A percentile compares a stretch with the other conserved stretches of the same genome.
These are phyloP conservation scores for Sesia apiformis DNA, from an alignment of 2,888 invertebrate species.

Conservation along the genomic window DNA sequence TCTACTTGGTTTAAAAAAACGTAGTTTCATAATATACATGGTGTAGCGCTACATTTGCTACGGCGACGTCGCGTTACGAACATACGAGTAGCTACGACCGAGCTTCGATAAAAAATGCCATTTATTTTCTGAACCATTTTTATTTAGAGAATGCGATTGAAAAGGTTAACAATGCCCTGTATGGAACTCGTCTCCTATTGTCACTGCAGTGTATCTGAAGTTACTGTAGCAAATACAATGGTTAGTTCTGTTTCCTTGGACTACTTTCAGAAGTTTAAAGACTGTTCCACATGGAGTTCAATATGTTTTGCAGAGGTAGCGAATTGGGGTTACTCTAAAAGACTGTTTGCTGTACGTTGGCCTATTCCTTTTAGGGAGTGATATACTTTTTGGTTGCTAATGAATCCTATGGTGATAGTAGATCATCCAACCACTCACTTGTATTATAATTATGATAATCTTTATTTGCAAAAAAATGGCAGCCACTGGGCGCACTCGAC, in stretches of 20 bases:
- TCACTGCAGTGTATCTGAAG: neutral
- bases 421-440: no score
- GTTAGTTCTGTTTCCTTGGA: neutral
- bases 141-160: neutral
- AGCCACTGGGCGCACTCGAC: no score
- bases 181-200: neutral
- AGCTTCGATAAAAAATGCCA: no score
- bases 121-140: neutral
- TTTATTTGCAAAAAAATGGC: no score
- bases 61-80: neutral
- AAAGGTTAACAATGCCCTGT: neutral
- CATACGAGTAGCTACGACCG: neutral
- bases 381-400: no score
- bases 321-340: no score
- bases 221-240: neutral
- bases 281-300: neutral
- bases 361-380: no score
- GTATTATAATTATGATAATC: no score
- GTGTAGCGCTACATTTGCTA: neutral
- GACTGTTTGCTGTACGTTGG: no score
- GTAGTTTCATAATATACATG: neutral
- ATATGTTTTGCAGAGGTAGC: no score
- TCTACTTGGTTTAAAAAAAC: no score
- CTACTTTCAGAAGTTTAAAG: neutral
- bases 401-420: no score